Conservation (phyloP, 30 jellyfish, hydroid and myxozoan species). For the Turritopsis dohrnii region DNA sequence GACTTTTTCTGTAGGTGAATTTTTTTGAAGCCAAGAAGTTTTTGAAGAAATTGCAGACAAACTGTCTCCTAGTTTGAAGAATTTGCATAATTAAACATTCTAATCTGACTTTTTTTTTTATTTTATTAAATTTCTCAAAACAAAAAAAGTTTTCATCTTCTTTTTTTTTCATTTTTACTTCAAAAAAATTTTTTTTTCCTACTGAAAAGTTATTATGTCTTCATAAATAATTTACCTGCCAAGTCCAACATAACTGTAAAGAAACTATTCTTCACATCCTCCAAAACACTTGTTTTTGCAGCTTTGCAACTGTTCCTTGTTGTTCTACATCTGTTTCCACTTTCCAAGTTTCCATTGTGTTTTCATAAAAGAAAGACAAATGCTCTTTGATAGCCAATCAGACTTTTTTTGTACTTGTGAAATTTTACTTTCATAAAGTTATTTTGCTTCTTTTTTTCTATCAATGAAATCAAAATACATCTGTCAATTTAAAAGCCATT, state of each 20-base stretch:
- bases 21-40: background rate
- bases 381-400: background rate
- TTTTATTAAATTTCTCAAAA: background rate
- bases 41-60: background rate
- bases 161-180: background rate
- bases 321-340: background rate
- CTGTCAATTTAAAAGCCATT: background rate
- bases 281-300: background rate
- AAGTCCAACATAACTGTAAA: background rate
- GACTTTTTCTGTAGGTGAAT: background rate
- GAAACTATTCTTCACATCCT: background rate
- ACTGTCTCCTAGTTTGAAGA: background rate
- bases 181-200: background rate
- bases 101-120: background rate
- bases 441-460: background rate
- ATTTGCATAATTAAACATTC: background rate
- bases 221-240: background rate
- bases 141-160: background rate
- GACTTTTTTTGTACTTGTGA: conserved; percentile 16
- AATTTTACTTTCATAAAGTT: conserved; percentile 3
- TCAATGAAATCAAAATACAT: background rate
- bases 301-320: background rate
- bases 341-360: background rate
- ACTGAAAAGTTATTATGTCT: background rate
- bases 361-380: background rate